A percentile compares a stretch with the other conserved stretches of the same genome.
Conservation (phyloP, 1,140 invertebrate genomes). For the Heliothis subflexa region DNA sequence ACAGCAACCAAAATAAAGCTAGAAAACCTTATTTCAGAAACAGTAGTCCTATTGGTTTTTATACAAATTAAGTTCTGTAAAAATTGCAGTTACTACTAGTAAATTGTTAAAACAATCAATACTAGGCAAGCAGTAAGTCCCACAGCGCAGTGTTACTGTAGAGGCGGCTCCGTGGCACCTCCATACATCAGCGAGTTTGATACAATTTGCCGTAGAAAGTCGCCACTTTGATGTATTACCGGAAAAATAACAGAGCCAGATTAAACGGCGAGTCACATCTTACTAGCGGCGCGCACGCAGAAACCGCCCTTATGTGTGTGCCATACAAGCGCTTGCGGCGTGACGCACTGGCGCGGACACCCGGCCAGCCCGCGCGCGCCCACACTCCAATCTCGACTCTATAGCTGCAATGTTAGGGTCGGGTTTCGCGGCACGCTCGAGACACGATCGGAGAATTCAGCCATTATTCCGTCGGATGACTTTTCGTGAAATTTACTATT, state of each 20-base stretch:
- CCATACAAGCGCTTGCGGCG: background rate
- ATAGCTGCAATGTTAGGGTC: slow-evolving; percentile 16
- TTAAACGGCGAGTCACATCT: slow-evolving; percentile 60
- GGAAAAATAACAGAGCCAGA: slow-evolving; percentile 70
- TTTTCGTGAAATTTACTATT: slow-evolving; percentile 69
- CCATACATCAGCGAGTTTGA: slow-evolving; percentile 73
- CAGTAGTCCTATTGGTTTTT: too few relatives aligned
- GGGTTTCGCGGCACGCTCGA: background rate
- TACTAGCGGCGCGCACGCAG: background rate
- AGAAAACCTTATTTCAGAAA: too few relatives aligned
- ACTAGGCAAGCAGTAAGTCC: too few relatives aligned
- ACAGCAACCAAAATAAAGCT: background rate
- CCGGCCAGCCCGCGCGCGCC: too few relatives aligned
- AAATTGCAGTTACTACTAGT: too few relatives aligned
- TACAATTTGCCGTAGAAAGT: slow-evolving; percentile 74
- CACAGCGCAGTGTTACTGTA: slow-evolving; percentile 21
- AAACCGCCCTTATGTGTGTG: background rate
- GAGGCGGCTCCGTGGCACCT: slow-evolving; percentile 11
- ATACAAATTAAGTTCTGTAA: too few relatives aligned
- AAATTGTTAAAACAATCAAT: too few relatives aligned
- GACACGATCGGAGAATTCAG: slow-evolving; percentile 62
- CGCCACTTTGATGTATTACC: slow-evolving; percentile 74
- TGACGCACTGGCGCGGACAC: background rate
- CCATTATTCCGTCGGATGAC: slow-evolving; percentile 66
- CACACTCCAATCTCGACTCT: background rate